Base-by-base conservation (phyloP, 1,140 invertebrate species). In the Ylistrum balloti region DNA sequence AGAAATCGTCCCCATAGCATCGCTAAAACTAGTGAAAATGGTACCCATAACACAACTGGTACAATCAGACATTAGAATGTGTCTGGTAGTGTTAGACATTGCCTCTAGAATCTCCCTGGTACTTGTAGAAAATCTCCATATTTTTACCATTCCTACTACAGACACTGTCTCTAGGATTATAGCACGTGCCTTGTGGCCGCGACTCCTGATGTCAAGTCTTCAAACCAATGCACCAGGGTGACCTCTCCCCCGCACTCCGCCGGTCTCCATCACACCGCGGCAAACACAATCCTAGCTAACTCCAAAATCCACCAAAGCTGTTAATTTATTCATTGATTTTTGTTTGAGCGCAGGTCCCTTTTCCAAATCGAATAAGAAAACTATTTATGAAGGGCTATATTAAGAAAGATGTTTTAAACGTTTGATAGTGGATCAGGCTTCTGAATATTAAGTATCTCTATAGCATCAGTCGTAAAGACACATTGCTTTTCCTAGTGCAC, bases 241-340 rank as follows among this genome's bases (percentile, higher is more conserved):
- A 74, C 56, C 56, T 74, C 56, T 74, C 56, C 56, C 56, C 56
- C 56, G 56, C 56, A 74, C 56, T 74, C 56, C 56, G 56, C 56
- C 56, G 22, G n/a, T 74, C n/a, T 74, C n/a, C 41, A 45, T 45
- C 41, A 45, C n/a, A n/a, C 56, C 15, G 56, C 22, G 56, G 56
- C 56, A 74, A 74, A 74, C 56, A 74, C 56, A 74, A 17, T 74
- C 17, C 56, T 74, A 74, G 56, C 56, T 74, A 74, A 28, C 56
- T 74, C 56, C 22, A n/a, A 74, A 74, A 74, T 74, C 56, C 56
- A n/a, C 56, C 9, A 74, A 74, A 74, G 56, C 56, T 74, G 56
- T 74, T 74, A 74, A 74, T 74, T 74, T 28, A 74, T 74, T 74
- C 56, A 74, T 74, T 74, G 56, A 74, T 74, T 74, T 74, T 74